Evolutionary conservation across 1,140 invertebrate species (phyloP).

Genomic region (Stegodyphus mimosarum): DNA sequence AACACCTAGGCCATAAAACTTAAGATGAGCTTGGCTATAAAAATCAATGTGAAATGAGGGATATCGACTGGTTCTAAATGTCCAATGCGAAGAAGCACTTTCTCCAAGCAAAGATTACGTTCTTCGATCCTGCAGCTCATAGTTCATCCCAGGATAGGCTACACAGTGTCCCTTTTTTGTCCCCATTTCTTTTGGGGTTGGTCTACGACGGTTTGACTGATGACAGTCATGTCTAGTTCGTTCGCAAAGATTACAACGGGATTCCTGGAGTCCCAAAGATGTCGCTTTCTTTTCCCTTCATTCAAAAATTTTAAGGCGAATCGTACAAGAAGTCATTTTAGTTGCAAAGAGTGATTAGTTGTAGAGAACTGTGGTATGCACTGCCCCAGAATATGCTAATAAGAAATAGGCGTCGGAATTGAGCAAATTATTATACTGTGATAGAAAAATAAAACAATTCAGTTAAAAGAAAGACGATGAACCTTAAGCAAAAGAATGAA

Average conservation of each 20-base stretch:
- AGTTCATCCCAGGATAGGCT: slow-evolving; percentile 20
- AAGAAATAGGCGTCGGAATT: too few relatives aligned
- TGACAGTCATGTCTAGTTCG: not conserved
- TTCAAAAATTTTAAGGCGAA: not conserved
- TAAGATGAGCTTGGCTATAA: slow-evolving; percentile 44
- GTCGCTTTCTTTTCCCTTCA: not conserved
- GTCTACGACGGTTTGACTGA: slow-evolving; percentile 25
- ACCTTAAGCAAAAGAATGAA: too few relatives aligned
- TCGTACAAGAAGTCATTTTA: too few relatives aligned
- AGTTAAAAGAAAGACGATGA: too few relatives aligned
- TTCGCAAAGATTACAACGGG: not conserved
- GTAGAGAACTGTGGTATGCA: too few relatives aligned
- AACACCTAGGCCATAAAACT: slow-evolving; percentile 49
- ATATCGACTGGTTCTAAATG: slow-evolving; percentile 52
- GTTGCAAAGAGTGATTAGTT: too few relatives aligned
- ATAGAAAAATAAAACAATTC: too few relatives aligned
- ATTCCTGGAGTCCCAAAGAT: not conserved
- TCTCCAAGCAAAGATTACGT: slow-evolving; percentile 20
- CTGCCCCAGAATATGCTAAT: too few relatives aligned
- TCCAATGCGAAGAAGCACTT: slow-evolving; percentile 37
- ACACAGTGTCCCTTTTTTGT: not conserved
- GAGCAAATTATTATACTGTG: too few relatives aligned
- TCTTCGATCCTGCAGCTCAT: slow-evolving; percentile 44
- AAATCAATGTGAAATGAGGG: slow-evolving; percentile 60
- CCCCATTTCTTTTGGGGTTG: slow-evolving; percentile 8